These are phyloP conservation scores for Mesocentrotus franciscanus DNA, from an alignment of 53 echinoderm and acorn worm species.

Conservation along the genomic window DNA sequence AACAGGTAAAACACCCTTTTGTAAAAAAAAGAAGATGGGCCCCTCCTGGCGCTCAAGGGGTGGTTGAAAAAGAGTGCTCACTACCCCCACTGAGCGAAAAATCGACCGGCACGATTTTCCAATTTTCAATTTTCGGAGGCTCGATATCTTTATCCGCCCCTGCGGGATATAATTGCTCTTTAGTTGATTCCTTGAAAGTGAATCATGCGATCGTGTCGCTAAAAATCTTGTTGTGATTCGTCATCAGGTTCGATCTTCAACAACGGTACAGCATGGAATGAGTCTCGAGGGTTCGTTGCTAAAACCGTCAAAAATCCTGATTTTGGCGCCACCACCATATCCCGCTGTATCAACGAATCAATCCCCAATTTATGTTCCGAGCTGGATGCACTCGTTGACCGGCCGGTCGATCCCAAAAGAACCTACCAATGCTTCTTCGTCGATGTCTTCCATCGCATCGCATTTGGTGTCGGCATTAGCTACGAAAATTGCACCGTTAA, in stretches of 20 bases:
- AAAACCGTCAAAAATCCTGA: constrained; percentile 22
- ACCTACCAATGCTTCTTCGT: neutral
- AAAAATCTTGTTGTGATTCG: neutral
- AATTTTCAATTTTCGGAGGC: no score
- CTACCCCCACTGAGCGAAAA: no score
- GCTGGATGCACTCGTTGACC: neutral
- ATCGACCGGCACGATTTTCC: no score
- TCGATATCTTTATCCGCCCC: no score
- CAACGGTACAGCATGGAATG: constrained; percentile 40
- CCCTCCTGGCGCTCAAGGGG: no score
- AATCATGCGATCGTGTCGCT: no score
- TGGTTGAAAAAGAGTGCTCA: no score
- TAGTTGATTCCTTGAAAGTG: no score
- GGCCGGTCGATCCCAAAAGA: neutral
- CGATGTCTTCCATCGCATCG: constrained; percentile 50
- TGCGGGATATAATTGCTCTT: no score
- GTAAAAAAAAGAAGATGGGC: no score
- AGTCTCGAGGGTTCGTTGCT: constrained; percentile 29
- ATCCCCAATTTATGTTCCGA: neutral
- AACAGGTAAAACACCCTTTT: no score
- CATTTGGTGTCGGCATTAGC: constrained; percentile 17
- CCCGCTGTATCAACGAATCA: neutral
- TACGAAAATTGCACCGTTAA: neutral
- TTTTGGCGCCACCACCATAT: constrained; percentile 26
- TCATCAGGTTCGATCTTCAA: constrained; percentile 19